Evolutionary conservation across 1,140 invertebrate species (phyloP), one percentile per base, ranked within the genome.

Genomic region (Hycleus cichorii): DNA sequence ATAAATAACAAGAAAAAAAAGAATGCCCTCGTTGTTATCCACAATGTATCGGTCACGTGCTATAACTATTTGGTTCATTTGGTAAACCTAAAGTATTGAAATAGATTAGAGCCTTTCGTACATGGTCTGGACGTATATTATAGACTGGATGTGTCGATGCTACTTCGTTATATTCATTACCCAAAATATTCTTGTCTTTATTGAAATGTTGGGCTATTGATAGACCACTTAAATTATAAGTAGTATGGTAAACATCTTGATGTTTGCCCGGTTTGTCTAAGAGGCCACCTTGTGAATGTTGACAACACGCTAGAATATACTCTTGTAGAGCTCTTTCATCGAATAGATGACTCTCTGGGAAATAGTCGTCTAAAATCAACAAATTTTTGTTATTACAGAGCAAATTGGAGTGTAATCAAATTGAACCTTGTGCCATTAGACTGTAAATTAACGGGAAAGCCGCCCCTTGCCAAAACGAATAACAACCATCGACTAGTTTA

Each of bases 381-480:
- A 48, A 32, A 9, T 32, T 9, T 48, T 24, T 48, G 7, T 25
- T 12, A 5, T 4, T 32, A 3, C 7, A 4, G 32, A 26, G 3
- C 4, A 26, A 56, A 5, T 4, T 32, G 7, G 4, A 4, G 32
- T 1, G 9, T 27, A 26, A 56, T 9, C 18, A 50, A 55, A 54
- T 39, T 10, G 43, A 25, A 61, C 49, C 54, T 64, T 63, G 58
- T 18, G 52, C 58, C 18, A 72, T 45, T 47, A 72, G 55, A 38
- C 60, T 55, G 45, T 71, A 65, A 26, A 72, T 57, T 47, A 90
- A 69, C 40, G 93, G 90, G 73, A 98, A 93, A 39, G 86, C 82
- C 32, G 88, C 95, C 26, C 93, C 94, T 78, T 96, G 93, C 97
- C 97, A 99, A 78, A 98, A 99, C 3, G 93, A 96, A 74, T 99